Evolutionary conservation across 2,113 vertebrate species (phyloP).

Genomic region (Percopsis transmontana): DNA sequence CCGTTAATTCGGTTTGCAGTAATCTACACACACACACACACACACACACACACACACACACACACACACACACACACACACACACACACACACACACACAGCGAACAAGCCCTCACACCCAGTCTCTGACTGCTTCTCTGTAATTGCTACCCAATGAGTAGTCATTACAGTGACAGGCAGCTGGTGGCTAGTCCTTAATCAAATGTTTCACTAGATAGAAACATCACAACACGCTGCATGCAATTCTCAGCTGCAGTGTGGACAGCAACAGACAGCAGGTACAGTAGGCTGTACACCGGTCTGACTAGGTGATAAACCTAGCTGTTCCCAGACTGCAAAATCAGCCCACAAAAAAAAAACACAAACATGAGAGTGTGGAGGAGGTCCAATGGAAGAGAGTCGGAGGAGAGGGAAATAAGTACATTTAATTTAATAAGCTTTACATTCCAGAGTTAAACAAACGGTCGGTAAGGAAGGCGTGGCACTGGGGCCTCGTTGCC

Average conservation of each 20-base stretch:
- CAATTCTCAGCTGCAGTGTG: not conserved
- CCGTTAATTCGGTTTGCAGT: not conserved
- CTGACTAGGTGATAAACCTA: no score
- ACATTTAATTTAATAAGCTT: no score
- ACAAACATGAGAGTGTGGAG: no score
- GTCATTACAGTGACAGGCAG: constrained; percentile 3
- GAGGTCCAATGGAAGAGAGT: no score
- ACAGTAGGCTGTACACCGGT: not conserved
- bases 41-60: not conserved
- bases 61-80: not conserved
- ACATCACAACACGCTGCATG: not conserved
- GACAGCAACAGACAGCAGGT: not conserved
- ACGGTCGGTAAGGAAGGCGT: not conserved
- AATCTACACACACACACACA: not conserved
- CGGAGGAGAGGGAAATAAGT: no score
- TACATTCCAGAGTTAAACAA: no score
- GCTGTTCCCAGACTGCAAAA: no score
- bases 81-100: constrained; percentile 1
- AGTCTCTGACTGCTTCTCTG: not conserved
- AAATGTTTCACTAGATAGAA: not conserved
- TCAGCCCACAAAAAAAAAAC: no score
- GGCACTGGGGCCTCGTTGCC: constrained; percentile 6
- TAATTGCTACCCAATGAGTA: constrained; percentile 1
- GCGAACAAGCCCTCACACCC: not conserved
- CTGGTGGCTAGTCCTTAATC: not conserved